phyloP scores from a whole-genome alignment of 2,797 vertebrate species.

The Sorex maritimensis region DNA sequence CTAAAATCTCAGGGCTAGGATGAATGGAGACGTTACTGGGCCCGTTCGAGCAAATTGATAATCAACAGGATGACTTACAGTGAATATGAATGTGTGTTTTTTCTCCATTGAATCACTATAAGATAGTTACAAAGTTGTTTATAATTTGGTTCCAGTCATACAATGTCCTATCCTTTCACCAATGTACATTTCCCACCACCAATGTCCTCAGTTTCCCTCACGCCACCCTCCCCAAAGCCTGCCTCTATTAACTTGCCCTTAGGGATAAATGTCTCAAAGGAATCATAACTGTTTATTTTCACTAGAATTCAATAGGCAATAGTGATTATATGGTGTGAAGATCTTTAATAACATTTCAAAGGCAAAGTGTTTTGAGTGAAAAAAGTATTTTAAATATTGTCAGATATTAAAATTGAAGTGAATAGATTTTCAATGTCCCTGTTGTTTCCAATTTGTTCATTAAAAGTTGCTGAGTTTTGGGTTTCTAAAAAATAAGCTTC shows the following conservation, averaged over 20 bases:
- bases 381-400: background rate
- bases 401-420: constrained; percentile 46
- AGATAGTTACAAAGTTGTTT: too few species aligned
- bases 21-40: too few species aligned
- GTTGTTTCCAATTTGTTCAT: constrained; percentile 50
- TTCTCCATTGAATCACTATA: too few species aligned
- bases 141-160: too few species aligned
- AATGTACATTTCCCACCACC: too few species aligned
- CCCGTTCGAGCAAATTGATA: too few species aligned
- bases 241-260: constrained; percentile 25
- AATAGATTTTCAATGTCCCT: constrained; percentile 8
- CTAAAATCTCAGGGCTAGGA: too few species aligned
- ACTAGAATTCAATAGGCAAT: constrained; percentile 65
- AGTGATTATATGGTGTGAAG: constrained; percentile 45
- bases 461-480: constrained; percentile 29
- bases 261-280: constrained; percentile 60
- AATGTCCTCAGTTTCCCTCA: too few species aligned
- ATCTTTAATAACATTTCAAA: constrained; percentile 71
- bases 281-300: constrained; percentile 63
- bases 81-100: too few species aligned
- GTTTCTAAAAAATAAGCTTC: background rate
- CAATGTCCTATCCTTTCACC: too few species aligned
- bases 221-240: too few species aligned
- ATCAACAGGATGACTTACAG: too few species aligned
- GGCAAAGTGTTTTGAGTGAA: constrained; percentile 29